Base-by-base conservation (phyloP, 2,888 invertebrate species). In the Luperina nickerlii region DNA sequence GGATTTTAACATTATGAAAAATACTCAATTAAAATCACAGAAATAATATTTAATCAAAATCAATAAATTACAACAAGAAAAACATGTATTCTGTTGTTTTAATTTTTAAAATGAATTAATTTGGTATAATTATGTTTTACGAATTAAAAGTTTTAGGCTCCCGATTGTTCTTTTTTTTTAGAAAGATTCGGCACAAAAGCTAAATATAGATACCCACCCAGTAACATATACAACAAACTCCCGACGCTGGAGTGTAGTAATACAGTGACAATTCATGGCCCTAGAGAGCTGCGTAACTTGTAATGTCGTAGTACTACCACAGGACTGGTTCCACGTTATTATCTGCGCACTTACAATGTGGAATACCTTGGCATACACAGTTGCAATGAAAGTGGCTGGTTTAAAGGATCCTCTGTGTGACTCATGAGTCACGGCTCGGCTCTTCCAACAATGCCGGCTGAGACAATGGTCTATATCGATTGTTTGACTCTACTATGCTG, bases 301-400 rank as follows among this genome's bases (percentile, higher is more conserved):
- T 89, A 86, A 82, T 84, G 78, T 13, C 80, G 86, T 89, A 89
- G 88, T 89, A 88, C 88, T 86, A 88, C 77, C 70, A 73, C 74
- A 74, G 74, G 80, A 89, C 90, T 76, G 87, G 89, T 89, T 87
- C 81, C 11, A 73, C 66, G 83, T 81, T 86, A 88, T 80, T 88
- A 84, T 85, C 83, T 85, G 78, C 60, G 78, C 60, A 71, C 42
- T 71, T 81, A 82, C 73, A 87, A 86, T 82, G 90, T 88, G 84
- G 84, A 87, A 82, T 81, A 88, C 90, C 88, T 89, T 89, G 89
- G 87, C 90, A 88, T 83, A 87, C 76, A 84, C 85, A 80, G 79
- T 68, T 78, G 81, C 74, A 78, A 82, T 79, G 81, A 89, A 86
- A 85, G 86, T 84, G 62, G 71, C 76, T 76, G 80, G 83, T 83